Evolutionary conservation across 2,797 vertebrate genomes (phyloP), one percentile per base, ranked within the genome.

Genomic region (Mallotus villosus): DNA sequence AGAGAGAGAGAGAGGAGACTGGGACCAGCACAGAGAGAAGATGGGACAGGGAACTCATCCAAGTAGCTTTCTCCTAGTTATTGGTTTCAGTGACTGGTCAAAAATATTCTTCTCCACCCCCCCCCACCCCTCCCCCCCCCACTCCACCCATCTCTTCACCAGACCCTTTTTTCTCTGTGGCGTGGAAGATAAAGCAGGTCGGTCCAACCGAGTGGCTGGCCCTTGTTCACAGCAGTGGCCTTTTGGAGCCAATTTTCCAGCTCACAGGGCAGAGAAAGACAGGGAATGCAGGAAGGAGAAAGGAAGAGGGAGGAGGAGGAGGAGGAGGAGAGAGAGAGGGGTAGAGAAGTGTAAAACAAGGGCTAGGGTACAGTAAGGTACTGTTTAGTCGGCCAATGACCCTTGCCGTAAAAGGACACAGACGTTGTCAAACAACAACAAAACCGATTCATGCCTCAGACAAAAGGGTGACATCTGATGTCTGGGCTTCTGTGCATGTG

Each of bases 161-260:
- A 80, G 85, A n/a, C 4, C 19, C 86, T 87, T 78, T 80, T 73
- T 81, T 79, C 87, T 89, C 75, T 78, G 76, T 86, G 87, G 87
- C 86, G 86, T 89, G 90, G 90, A 92, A 93, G 92, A 94, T 93
- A 93, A 93, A 92, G 87, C 90, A 84, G 84, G 87, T 86, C 87
- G 89, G 89, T 88, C 92, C 92, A 88, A 90, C 92, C 92, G 93
- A 93, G 92, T 89, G 88, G 86, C 92, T 92, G 90, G 14, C 90
- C 90, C 93, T 93, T 93, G 92, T 94, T 93, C 92, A 93, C 92
- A 92, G 93, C 90, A 93, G 92, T 87, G 87, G 88, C 90, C 92
- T 92, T 93, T 93, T 93, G 91, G 92, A 93, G 91, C 91, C 91
- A 94, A 93, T 94, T 94, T 93, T 93, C 92, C 92, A 94, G 92